Conservation (phyloP, 2,888 invertebrate genomes). For the Corythucha ciliata region DNA sequence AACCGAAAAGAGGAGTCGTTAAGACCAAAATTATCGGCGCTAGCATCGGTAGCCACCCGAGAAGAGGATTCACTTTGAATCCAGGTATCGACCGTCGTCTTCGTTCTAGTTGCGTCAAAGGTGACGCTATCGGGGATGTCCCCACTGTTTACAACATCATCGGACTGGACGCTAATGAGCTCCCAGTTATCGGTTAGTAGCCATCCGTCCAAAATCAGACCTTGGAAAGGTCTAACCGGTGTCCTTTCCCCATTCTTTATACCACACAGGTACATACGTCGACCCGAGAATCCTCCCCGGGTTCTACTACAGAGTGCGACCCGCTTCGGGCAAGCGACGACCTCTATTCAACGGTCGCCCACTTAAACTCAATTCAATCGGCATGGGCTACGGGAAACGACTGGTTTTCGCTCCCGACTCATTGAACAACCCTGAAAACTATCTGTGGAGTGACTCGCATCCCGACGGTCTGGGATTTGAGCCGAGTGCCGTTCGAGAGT, state of each 20-base stretch:
- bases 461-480: conserved; percentile 62
- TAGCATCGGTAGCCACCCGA: conserved; percentile 48
- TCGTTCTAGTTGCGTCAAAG: conserved; percentile 53
- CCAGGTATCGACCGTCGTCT: conserved; percentile 56
- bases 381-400: conserved; percentile 67
- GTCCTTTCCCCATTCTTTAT: no score
- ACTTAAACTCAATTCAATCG: conserved; percentile 53
- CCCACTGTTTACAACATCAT: conserved; percentile 57
- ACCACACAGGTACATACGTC: conserved; percentile 54
- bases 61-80: conserved; percentile 51
- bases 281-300: conserved; percentile 63
- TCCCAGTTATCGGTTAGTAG: conserved; percentile 58
- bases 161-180: conserved; percentile 55
- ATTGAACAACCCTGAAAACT: conserved; percentile 47
- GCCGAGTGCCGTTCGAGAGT: conserved; percentile 54
- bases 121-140: conserved; percentile 53
- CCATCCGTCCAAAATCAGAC: not conserved
- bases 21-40: conserved; percentile 49
- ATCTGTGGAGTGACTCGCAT: conserved; percentile 69
- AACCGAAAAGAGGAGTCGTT: conserved; percentile 46
- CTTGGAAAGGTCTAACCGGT: not conserved
- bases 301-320: conserved; percentile 61
- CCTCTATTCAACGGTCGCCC: conserved; percentile 58
- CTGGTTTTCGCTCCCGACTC: conserved; percentile 60
- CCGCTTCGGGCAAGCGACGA: conserved; percentile 51